Percentiles rank a stretch among this genome's conserved stretches.
Evolutionary conservation across 2,888 invertebrate genomes (phyloP).

Genomic region (Hololepta plana): DNA sequence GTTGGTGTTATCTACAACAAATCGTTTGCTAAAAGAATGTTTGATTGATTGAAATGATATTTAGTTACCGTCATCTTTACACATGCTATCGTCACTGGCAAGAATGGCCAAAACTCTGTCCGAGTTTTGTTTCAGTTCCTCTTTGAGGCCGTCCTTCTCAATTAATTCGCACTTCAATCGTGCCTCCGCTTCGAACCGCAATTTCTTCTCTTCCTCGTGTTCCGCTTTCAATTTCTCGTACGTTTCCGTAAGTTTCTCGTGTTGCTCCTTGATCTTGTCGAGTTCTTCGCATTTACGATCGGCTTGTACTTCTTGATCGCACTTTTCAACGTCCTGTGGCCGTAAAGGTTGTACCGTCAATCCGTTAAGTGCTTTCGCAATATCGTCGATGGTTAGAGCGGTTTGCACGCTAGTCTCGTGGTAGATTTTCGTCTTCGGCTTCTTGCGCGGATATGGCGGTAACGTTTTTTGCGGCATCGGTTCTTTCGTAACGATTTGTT

Average conservation of each 20-base stretch:
- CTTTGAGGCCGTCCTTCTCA: slow-evolving; percentile 54
- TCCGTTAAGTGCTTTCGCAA: slow-evolving; percentile 54
- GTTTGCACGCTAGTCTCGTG: slow-evolving; percentile 68
- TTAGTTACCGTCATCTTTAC: not conserved
- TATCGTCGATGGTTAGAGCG: slow-evolving; percentile 49
- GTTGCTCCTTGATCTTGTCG: slow-evolving; percentile 38
- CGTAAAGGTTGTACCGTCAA: slow-evolving; percentile 21
- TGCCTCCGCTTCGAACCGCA: slow-evolving; percentile 32
- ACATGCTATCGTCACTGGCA: slow-evolving; percentile 27
- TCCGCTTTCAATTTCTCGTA: slow-evolving; percentile 36
- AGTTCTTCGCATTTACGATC: slow-evolving; percentile 46
- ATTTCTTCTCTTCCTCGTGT: slow-evolving; percentile 24
- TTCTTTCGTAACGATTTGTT: slow-evolving; percentile 9
- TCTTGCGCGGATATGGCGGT: slow-evolving; percentile 31
- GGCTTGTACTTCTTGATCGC: slow-evolving; percentile 20
- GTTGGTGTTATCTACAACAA: slow-evolving; percentile 15
- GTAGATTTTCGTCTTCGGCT: slow-evolving; percentile 49
- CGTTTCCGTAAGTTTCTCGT: slow-evolving; percentile 38
- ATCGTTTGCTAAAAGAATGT: too few species aligned
- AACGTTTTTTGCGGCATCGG: slow-evolving; percentile 14
- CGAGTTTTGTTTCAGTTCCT: slow-evolving; percentile 56
- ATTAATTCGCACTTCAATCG: slow-evolving; percentile 49
- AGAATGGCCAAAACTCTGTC: slow-evolving; percentile 46
- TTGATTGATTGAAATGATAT: not conserved
- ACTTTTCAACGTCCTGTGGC: slow-evolving; percentile 21